Base-by-base conservation (phyloP, 2,888 invertebrate genomes). In the Loripinus fragilis region DNA sequence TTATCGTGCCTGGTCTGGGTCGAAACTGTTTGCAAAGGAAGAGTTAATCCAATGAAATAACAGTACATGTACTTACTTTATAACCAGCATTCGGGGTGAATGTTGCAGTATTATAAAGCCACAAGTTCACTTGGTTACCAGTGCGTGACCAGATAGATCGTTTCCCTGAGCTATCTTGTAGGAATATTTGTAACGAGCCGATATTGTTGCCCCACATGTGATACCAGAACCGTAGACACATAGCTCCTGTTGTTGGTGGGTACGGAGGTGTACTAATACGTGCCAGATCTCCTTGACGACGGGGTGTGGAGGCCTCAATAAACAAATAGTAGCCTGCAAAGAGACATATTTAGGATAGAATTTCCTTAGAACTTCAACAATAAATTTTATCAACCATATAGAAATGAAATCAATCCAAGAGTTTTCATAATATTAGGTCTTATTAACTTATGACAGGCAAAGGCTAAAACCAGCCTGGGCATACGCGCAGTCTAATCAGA, bases 261-360 rank as follows among this genome's bases (percentile, higher is more conserved):
- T 85, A 88, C 48, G 72, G 69, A 8, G 88, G 88, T 66, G 88
- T 88, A 28, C 84, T 80, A 25, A 91, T 80, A 33, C 95, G 92
- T 0, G 95, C 95, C 30, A 93, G 92, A 87, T 95, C 95, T 0
- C 95, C 95, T 3, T 95, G 94, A 77, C 94, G 88, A 60, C 95
- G 92, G 0, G 95, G 95, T 81, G 94, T 94, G 2, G 95, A 89
- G 7, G 88, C 78, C 72, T 90, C 90, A 33, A 90, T 89, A 78
- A 89, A 90, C 48, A 90, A 79, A 81, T 90, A 92, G 77, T 89
- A 87, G 28, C 92, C 91, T 90, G 78, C 0, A 74, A 75, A 68
- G 25, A 50, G 60, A 41, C 67, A 41, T 38, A 8, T 38, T n/a
- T n/a, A n/a, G n/a, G n/a, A n/a, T n/a, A n/a, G n/a, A n/a, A n/a